Conservation (phyloP, 2,113 vertebrate species). For the Myiagra hebetior region DNA sequence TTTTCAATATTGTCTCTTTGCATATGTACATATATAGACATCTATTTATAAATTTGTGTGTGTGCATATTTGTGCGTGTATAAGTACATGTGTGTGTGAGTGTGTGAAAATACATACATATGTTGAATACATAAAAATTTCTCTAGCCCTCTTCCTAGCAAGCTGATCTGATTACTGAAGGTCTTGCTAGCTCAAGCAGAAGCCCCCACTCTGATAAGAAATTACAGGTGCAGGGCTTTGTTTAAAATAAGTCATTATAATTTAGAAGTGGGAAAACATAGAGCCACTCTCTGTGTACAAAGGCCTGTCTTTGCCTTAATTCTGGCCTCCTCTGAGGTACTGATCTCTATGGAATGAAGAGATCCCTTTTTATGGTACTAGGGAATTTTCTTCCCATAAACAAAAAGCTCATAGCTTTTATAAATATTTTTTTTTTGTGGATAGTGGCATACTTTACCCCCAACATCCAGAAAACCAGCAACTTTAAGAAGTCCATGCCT, state of each 20-base stretch:
- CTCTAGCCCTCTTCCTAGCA: neutral
- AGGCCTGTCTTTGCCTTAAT: conserved; percentile 51
- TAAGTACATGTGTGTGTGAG: neutral
- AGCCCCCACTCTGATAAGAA: neutral
- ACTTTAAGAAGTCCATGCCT: neutral
- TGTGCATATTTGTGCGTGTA: neutral
- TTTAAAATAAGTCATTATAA: neutral
- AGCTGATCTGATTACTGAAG: neutral
- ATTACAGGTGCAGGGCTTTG: neutral
- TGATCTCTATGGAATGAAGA: conserved; percentile 4
- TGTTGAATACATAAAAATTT: neutral
- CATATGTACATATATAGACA: neutral
- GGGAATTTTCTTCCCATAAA: conserved; percentile 2
- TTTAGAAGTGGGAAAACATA: neutral
- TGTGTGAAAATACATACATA: neutral
- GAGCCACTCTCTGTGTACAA: neutral
- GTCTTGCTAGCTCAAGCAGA: neutral
- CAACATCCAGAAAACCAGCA: neutral
- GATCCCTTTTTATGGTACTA: neutral
- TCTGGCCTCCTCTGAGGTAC: conserved; percentile 16
- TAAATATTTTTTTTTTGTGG: neutral
- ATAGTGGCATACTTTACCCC: neutral
- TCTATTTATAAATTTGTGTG: neutral
- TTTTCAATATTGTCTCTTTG: conserved; percentile 28
- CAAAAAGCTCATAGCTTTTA: neutral